Base-by-base conservation (phyloP, 35 echinoderm and acorn worm genomes). In the Stichopus chloronotus region DNA sequence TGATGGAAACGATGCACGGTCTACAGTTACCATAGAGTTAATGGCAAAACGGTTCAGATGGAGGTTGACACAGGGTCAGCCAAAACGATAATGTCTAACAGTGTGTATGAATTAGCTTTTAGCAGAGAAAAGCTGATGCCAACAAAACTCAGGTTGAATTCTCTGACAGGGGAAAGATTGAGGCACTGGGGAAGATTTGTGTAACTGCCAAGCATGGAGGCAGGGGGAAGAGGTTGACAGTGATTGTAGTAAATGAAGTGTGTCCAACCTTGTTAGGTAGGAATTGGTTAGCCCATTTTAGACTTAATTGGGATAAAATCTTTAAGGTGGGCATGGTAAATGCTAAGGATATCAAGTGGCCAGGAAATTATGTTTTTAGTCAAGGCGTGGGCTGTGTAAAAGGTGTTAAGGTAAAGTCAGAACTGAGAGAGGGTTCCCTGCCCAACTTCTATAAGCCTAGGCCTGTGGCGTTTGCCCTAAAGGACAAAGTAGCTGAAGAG, bases 401-500 rank as follows among this genome's bases (percentile, higher is more conserved):
- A 76, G 72, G 72, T 11, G 8, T 76, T 76, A 76, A 76, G 72
- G 72, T 76, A 76, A 11, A 76, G n/a, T n/a, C 58, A 43, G 59
- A 86, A 22, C 55, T 86, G 4, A 57, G 58, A 86, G 83, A 86
- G 83, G 83, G 58, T 8, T 53, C 83, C 5, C 8, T 53, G 9
- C 83, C 83, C 6, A 86, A 5, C 6, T 78, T 91, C 52, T 91
- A 57, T 9, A 87, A 89, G 90, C 57, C 91, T 2, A 77, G 94
- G 25, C 61, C 72, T 23, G 52, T 95, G n/a, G 90, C 90, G 10
- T 95, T 92, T 88, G 91, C 91, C 16, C 52, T 93, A 19, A 52
- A 43, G 4, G 19, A n/a, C 19, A 93, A 81, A 54, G 52, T 91
- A 61, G 87, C 77, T 77, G 53, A 87, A 10, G 88, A 96, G 25